A percentile compares a stretch with the other conserved stretches of the same genome.
These are phyloP conservation scores for Arremon brunneinucha DNA, from an alignment of 2,797 vertebrate species.

Conservation along the genomic window DNA sequence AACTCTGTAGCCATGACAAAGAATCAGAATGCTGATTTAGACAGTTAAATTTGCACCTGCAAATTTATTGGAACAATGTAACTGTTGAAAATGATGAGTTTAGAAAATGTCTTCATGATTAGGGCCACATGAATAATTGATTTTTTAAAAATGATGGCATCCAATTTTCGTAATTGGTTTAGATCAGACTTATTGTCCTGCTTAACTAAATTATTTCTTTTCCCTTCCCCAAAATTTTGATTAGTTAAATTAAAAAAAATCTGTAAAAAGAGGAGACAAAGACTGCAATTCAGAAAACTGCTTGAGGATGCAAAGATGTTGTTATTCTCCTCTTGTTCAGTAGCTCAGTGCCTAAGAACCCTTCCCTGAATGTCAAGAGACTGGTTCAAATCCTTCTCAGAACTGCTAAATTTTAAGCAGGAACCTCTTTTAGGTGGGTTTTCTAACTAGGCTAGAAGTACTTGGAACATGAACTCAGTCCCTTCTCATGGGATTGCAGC, in stretches of 20 bases:
- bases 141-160: background rate
- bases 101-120: background rate
- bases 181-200: background rate
- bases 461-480: background rate
- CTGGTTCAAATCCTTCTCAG: background rate
- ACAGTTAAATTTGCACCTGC: conserved; percentile 29
- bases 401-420: background rate
- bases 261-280: background rate
- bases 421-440: background rate
- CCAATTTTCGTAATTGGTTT: background rate
- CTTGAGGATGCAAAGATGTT: background rate
- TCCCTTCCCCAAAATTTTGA: background rate
- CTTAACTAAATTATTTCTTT: background rate
- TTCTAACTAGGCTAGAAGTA: background rate
- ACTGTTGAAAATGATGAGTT: background rate
- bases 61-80: background rate
- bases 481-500: background rate
- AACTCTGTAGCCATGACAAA: background rate
- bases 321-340: background rate
- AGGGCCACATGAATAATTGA: background rate
- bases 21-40: background rate
- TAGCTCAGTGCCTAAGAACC: background rate
- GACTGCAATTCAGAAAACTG: background rate
- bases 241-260: background rate
- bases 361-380: background rate